Conservation (phyloP, 2,888 invertebrate species). For the Lapara coniferarum region DNA sequence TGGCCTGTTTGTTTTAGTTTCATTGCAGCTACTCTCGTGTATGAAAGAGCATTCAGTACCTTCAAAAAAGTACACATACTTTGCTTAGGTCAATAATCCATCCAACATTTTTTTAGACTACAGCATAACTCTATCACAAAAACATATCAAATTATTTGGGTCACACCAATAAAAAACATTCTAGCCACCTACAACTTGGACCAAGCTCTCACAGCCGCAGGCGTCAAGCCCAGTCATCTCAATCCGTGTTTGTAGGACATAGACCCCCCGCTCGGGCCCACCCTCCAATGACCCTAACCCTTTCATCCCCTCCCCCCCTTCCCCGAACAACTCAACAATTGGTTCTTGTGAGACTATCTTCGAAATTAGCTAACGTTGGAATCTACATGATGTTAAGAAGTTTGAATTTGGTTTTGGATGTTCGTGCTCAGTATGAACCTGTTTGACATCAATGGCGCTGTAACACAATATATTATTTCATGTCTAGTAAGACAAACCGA, state of each 20-base stretch:
- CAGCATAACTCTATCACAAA: no score
- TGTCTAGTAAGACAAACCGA: no score
- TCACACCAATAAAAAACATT: neutral
- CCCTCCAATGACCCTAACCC: slow-evolving; percentile 32
- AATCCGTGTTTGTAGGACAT: slow-evolving; percentile 65
- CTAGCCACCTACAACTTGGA: slow-evolving; percentile 36
- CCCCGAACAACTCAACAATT: slow-evolving; percentile 18
- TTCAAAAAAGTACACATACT: no score
- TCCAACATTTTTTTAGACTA: no score
- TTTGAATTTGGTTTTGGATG: slow-evolving; percentile 1
- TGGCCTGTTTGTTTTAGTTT: no score
- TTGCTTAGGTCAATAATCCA: no score
- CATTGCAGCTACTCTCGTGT: no score
- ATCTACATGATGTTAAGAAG: slow-evolving; percentile 8
- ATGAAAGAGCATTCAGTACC: no score
- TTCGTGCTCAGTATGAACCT: no score
- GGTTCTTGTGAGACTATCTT: slow-evolving; percentile 7
- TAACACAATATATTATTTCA: no score
- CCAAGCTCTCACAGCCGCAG: slow-evolving; percentile 47
- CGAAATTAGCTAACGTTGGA: slow-evolving; percentile 7
- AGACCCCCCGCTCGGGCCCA: slow-evolving; percentile 33
- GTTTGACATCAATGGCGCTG: no score
- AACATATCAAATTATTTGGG: neutral
- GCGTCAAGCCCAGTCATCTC: slow-evolving; percentile 66
- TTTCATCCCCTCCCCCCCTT: slow-evolving; percentile 3